These are phyloP conservation scores for Capreolus pygargus DNA, from an alignment of 2,113 vertebrate genomes.

Conservation along the genomic window DNA sequence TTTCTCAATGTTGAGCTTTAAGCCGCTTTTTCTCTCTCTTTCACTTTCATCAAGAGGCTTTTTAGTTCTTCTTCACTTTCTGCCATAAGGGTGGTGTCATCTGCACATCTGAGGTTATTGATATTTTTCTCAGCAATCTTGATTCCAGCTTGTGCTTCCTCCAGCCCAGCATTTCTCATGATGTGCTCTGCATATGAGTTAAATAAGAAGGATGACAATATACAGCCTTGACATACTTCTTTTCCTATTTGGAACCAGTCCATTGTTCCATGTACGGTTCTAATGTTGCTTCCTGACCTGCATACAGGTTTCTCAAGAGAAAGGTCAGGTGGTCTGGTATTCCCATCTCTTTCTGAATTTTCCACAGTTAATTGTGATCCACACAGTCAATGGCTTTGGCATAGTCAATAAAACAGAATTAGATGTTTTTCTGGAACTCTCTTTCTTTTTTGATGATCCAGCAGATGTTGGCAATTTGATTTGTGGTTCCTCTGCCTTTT, in stretches of 20 bases:
- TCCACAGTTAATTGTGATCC: too few species aligned
- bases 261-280: background rate
- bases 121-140: background rate
- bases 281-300: background rate
- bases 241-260: background rate
- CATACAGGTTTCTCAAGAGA: too few species aligned
- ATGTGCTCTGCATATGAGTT: background rate
- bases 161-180: accelerated
- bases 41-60: background rate
- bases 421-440: too few species aligned
- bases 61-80: background rate
- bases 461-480: too few species aligned
- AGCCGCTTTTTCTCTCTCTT: background rate
- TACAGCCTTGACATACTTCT: accelerated
- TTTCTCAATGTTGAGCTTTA: background rate
- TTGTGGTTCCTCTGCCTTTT: too few species aligned
- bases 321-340: too few species aligned
- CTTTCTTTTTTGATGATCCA: too few species aligned
- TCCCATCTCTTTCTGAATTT: too few species aligned
- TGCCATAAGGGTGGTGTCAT: background rate
- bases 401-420: too few species aligned
- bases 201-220: background rate
- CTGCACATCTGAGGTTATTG: background rate
- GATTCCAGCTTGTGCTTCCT: background rate
- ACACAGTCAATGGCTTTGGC: too few species aligned